Evolutionary conservation across 1,140 invertebrate genomes (phyloP).

Genomic region (Drosophila bocqueti): DNA sequence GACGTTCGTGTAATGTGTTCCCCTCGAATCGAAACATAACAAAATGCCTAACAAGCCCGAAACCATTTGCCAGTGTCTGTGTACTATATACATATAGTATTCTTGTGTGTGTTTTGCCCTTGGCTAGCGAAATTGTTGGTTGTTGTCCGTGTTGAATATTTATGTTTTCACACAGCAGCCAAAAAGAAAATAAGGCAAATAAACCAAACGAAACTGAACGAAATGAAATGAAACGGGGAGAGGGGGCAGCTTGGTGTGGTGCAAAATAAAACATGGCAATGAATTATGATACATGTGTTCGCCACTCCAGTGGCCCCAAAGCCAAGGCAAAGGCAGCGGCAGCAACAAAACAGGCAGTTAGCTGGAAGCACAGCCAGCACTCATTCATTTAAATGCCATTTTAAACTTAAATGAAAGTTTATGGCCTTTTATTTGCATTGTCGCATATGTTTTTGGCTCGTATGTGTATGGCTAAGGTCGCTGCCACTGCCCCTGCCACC

Average conservation of each 20-base stretch:
- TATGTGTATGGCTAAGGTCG: conserved; percentile 48
- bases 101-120: conserved; percentile 28
- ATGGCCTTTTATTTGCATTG: conserved; percentile 83
- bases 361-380: conserved; percentile 50
- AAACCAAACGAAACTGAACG: conserved; percentile 49
- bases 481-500: conserved; percentile 17
- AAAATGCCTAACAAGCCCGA: conserved; percentile 57
- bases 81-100: background rate
- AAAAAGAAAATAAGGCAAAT: conserved; percentile 49
- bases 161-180: conserved; percentile 74
- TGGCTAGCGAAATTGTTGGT: conserved; percentile 42
- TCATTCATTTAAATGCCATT: conserved; percentile 85
- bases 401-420: conserved; percentile 85
- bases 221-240: conserved; percentile 13
- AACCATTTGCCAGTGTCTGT: conserved; percentile 22
- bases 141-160: conserved; percentile 62
- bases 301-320: conserved; percentile 48
- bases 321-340: conserved; percentile 17
- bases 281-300: conserved; percentile 84
- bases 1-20: conserved; percentile 35
- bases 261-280: conserved; percentile 80
- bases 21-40: conserved; percentile 42
- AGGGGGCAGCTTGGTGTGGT: conserved; percentile 34
- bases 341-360: conserved; percentile 30
- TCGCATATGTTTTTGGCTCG: conserved; percentile 55